Percentiles rank a stretch among this genome's conserved stretches.
phyloP scores from a whole-genome alignment of 2,888 invertebrate species.

The Onthophagus sagittarius region DNA sequence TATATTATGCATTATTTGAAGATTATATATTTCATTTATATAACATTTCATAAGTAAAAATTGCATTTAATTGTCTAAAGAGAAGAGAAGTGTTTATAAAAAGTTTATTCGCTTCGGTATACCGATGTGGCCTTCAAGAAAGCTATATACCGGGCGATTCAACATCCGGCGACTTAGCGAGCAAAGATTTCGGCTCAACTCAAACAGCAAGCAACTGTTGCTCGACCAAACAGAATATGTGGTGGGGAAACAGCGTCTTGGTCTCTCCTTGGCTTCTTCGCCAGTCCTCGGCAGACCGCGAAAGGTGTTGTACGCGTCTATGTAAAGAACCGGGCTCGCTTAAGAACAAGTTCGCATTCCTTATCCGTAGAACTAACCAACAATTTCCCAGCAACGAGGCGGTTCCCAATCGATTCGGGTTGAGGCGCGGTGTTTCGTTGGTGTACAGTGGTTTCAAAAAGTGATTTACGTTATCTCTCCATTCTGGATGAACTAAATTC shows the following conservation, averaged over 20 bases:
- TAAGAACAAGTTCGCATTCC: conserved; percentile 8
- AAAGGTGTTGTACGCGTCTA: neutral
- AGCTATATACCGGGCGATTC: neutral
- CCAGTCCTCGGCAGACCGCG: conserved; percentile 2
- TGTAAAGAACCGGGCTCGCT: neutral
- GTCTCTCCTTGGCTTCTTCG: conserved; percentile 3
- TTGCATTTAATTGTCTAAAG: no score
- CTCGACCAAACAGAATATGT: neutral
- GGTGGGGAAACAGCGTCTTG: neutral
- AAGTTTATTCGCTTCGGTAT: neutral
- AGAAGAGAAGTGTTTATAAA: neutral
- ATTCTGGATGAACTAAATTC: neutral
- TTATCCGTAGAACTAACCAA: neutral
- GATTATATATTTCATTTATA: no score
- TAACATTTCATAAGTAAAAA: no score
- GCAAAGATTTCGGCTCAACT: neutral
- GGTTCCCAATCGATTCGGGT: neutral
- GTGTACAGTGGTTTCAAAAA: neutral
- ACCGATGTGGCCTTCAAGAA: neutral
- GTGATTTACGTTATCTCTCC: neutral
- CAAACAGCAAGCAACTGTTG: neutral
- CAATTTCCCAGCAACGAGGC: neutral
- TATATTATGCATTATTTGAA: no score
- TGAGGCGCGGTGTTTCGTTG: neutral
- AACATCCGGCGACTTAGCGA: conserved; percentile 4